A percentile compares a stretch with the other conserved stretches of the same genome.
These are phyloP conservation scores for Zaprionus ghesquierei DNA, from an alignment of 1,140 invertebrate genomes.

Conservation along the genomic window DNA sequence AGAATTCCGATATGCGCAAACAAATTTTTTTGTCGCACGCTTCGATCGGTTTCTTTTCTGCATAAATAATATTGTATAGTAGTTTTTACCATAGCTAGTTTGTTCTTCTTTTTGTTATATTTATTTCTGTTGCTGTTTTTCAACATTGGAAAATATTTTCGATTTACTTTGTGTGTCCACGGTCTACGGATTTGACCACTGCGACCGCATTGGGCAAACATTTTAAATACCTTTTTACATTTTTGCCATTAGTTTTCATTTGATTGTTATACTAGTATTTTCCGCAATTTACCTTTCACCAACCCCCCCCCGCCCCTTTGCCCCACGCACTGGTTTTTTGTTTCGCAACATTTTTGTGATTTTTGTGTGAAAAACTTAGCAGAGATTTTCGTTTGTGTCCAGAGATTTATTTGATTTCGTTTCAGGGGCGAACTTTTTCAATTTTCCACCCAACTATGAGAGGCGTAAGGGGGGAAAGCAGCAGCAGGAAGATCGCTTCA, in stretches of 20 bases:
- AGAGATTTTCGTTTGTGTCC: constrained; percentile 58
- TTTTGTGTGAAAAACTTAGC: constrained; percentile 42
- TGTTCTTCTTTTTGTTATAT: background rate
- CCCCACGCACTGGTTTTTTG: constrained; percentile 19
- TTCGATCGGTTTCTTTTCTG: constrained; percentile 8
- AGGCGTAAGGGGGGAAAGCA: background rate
- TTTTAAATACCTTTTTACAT: constrained; percentile 79
- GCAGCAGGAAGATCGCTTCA: background rate
- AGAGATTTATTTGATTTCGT: constrained; percentile 72
- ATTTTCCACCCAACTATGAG: constrained; percentile 26
- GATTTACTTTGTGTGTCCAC: constrained; percentile 60
- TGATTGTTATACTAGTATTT: constrained; percentile 40
- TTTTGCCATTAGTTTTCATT: constrained; percentile 71
- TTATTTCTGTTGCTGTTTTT: background rate
- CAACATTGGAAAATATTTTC: constrained; percentile 48
- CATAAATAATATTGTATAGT: constrained; percentile 21
- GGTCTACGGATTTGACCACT: constrained; percentile 62
- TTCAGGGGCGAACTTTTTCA: constrained; percentile 40
- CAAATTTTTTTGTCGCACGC: constrained; percentile 7
- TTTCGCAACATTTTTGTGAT: constrained; percentile 43
- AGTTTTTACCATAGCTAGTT: background rate
- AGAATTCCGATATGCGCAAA: background rate
- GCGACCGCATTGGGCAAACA: constrained; percentile 72
- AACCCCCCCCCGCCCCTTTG: too few species aligned
- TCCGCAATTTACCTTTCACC: background rate